phyloP scores from a whole-genome alignment of 2,113 vertebrate genomes.

The rabbit (Oryctolagus cuniculus) region DNA sequence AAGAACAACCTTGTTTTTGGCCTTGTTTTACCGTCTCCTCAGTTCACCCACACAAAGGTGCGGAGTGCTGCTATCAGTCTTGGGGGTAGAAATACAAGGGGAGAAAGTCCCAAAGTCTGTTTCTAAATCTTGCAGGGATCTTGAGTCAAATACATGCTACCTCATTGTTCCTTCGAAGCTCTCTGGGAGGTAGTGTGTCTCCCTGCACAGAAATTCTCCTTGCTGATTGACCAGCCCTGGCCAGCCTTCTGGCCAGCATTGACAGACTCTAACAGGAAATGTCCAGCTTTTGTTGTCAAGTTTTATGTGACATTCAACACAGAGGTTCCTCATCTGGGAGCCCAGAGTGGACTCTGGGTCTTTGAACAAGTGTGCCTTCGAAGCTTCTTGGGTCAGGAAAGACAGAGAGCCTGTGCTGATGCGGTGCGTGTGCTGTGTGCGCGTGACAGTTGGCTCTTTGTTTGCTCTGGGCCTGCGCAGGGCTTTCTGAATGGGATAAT shows the following conservation, averaged over 20 bases:
- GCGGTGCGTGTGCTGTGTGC: no score
- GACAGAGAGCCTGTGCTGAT: fast-evolving
- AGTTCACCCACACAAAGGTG: neutral
- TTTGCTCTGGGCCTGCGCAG: neutral
- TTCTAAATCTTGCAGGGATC: neutral
- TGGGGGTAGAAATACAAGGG: neutral
- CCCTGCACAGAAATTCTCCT: no score
- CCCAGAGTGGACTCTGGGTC: no score
- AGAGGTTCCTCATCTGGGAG: neutral
- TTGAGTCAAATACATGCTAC: fast-evolving
- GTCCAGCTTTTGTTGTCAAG: neutral
- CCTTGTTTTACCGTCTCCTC: neutral
- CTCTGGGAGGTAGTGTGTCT: fast-evolving
- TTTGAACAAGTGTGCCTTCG: neutral
- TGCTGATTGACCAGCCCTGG: neutral
- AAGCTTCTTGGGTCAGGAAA: neutral
- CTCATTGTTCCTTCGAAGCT: fast-evolving
- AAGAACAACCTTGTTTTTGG: no score
- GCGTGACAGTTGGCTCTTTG: fast-evolving
- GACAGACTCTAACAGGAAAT: fast-evolving
- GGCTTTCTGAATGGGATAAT: neutral
- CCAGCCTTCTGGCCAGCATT: fast-evolving
- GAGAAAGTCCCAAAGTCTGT: no score
- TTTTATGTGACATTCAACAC: neutral
- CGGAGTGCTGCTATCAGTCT: neutral